Percentiles rank a stretch among this genome's conserved stretches.
Conservation (phyloP, 2,113 vertebrate species). For the Podarcis cretensis region DNA sequence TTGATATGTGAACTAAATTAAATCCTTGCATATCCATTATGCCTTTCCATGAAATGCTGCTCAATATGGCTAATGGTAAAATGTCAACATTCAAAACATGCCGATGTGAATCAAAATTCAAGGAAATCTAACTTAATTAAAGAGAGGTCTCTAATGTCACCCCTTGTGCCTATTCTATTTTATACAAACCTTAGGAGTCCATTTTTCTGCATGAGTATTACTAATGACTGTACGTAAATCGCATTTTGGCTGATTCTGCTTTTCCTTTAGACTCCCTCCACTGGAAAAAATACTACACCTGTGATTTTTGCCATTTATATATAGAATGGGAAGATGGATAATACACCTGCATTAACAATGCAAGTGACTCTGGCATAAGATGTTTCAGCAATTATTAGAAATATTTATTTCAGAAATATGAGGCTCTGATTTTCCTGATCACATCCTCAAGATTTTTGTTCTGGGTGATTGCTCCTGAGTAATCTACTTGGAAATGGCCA, state of each 20-base stretch:
- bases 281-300: background rate
- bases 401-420: background rate
- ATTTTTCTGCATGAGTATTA: constrained; percentile 21
- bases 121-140: constrained; percentile 22
- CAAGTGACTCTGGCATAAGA: background rate
- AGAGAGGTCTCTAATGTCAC: constrained; percentile 37
- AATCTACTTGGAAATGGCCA: too few species aligned
- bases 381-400: background rate
- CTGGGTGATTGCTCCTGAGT: too few species aligned
- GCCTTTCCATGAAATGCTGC: background rate
- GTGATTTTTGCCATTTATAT: background rate
- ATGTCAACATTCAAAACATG: background rate
- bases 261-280: constrained; percentile 38
- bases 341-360: background rate
- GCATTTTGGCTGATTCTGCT: constrained; percentile 4
- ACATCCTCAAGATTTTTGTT: too few species aligned
- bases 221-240: constrained; percentile 1
- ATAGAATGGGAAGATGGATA: background rate
- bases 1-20: background rate
- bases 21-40: background rate
- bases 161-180: background rate
- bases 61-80: background rate
- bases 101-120: background rate
- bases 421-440: background rate
- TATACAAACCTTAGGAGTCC: constrained; percentile 35